Percentiles rank a stretch among this genome's conserved stretches.
Conservation (phyloP, 2,113 vertebrate genomes). For the Engystomops pustulosus region DNA sequence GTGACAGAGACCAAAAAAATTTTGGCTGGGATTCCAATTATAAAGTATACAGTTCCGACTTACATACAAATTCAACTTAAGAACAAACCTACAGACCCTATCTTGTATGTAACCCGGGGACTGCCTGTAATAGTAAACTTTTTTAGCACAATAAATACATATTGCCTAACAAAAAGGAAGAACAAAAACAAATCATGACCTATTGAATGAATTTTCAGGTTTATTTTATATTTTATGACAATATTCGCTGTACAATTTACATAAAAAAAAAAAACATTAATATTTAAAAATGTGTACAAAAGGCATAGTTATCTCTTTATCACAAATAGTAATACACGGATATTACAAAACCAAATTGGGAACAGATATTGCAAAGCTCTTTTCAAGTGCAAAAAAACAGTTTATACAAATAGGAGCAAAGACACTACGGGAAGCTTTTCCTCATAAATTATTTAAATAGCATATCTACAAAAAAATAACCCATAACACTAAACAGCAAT, state of each 20-base stretch:
- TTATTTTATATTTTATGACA: constrained; percentile 52
- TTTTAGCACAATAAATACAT: no score
- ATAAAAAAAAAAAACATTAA: constrained; percentile 42
- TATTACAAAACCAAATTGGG: constrained; percentile 34
- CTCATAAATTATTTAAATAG: constrained; percentile 99
- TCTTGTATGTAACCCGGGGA: no score
- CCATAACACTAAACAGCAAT: constrained; percentile 55
- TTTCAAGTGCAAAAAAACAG: constrained; percentile 95
- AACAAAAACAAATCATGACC: neutral
- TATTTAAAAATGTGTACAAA: constrained; percentile 54
- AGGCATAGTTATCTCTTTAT: constrained; percentile 43
- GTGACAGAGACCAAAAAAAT: no score
- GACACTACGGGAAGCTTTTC: constrained; percentile 90
- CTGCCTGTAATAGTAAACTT: no score
- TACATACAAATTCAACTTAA: no score
- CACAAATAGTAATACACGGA: constrained; percentile 52
- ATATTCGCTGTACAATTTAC: constrained; percentile 55
- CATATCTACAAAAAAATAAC: constrained; percentile 85
- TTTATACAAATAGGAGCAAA: constrained; percentile 98
- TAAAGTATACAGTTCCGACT: no score
- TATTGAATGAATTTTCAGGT: neutral
- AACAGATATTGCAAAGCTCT: constrained; percentile 61
- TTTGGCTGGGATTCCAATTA: no score
- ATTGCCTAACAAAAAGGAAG: no score
- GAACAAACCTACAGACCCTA: no score